Evolutionary conservation across 2,797 vertebrate species (phyloP).

Genomic region (Prionace glauca): DNA sequence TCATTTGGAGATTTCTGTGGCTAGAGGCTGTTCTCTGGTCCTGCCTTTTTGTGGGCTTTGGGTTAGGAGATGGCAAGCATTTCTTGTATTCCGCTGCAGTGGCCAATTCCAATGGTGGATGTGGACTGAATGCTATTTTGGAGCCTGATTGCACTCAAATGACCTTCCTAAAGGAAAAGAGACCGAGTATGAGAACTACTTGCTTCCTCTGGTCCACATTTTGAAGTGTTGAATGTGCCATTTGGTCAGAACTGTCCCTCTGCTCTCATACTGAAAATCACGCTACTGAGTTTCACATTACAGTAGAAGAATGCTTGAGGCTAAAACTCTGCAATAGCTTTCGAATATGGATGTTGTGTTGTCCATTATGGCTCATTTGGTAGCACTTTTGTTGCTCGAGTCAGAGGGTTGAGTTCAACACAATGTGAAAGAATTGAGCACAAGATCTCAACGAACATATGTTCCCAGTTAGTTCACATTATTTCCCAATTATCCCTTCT

Average conservation of each 20-base stretch:
- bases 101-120: background rate
- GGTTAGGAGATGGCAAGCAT: background rate
- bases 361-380: background rate
- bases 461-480: background rate
- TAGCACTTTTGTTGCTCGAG: too few species aligned
- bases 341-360: background rate
- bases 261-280: background rate
- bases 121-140: background rate
- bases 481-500: background rate
- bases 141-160: background rate
- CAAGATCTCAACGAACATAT: background rate
- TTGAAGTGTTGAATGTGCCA: conserved; percentile 14
- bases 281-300: background rate
- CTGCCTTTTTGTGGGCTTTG: background rate
- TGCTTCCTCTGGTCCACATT: background rate
- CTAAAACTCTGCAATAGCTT: background rate
- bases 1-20: background rate
- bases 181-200: background rate
- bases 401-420: background rate
- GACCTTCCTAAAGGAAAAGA: background rate
- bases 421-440: background rate
- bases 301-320: too few species aligned
- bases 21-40: background rate
- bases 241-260: background rate
- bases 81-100: background rate